Base-by-base conservation (phyloP, 1,140 invertebrate genomes). In the Diorhabda elongata region DNA sequence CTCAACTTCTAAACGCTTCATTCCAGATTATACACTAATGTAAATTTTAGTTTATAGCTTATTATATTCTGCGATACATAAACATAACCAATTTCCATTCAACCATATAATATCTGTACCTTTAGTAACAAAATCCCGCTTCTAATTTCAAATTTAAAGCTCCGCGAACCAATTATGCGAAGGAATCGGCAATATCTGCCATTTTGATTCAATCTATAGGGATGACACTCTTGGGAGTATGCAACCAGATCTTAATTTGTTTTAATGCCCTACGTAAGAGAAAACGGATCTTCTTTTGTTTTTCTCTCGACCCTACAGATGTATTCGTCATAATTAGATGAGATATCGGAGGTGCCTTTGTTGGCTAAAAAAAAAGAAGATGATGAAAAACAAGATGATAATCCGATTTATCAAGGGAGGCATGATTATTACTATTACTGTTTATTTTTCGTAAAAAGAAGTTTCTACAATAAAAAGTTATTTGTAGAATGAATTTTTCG, bases 121-220 rank as follows among this genome's bases (percentile, higher is more conserved):
- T 52, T 52, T 52, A n/a, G 6, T 8, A n/a, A 52, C 47, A 52
- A 52, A 52, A 52, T n/a, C 47, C 47, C 4, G 7, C 57, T 6
- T 60, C 42, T 67, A 70, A 70, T 70, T 67, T 66, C n/a, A 69
- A 68, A 68, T 70, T 70, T 68, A 70, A 63, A 64, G 64, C 68
- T 26, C 44, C 58, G 71, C 70, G 72, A 66, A 74, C 70, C 72
- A 75, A 75, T 75, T 75, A 75, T 75, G 74, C 74, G 74, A 74
- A 26, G 71, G 65, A 57, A 67, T 67, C 43, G 65, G 11, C 74
- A 69, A 74, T 69, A 68, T 69, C 74, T 68, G 74, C 74, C 74
- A 74, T 76, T 73, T 71, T 76, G 74, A 76, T 76, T 76, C 74
- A 76, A 76, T 76, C 74, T 74, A 76, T 76, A 66, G 69, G 70